Percentiles rank a stretch among this genome's conserved stretches.
These are phyloP conservation scores for Gymnothorax reevesii DNA, from an alignment of 2,797 vertebrate species.

Conservation along the genomic window DNA sequence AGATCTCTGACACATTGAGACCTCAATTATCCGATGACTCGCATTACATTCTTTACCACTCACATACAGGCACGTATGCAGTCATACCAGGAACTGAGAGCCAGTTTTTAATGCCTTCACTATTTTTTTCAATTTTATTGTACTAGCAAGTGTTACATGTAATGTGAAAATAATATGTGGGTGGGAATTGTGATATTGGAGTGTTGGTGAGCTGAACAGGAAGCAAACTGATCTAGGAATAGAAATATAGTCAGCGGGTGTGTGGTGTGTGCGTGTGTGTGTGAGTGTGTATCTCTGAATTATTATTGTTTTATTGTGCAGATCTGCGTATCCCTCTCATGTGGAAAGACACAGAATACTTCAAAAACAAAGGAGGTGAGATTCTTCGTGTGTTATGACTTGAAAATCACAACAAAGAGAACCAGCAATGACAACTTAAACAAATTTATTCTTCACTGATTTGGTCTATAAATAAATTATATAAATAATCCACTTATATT, in stretches of 20 bases:
- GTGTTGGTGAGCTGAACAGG: not conserved
- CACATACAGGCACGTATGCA: not conserved
- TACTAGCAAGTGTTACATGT: not conserved
- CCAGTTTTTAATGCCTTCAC: not conserved
- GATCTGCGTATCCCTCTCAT: conserved; percentile 93
- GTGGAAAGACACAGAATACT: conserved; percentile 98
- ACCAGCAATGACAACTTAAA: too few species aligned
- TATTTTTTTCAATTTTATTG: not conserved
- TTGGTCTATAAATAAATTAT: too few species aligned
- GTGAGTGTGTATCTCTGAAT: not conserved
- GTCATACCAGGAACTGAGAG: not conserved
- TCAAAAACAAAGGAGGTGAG: conserved; percentile 94
- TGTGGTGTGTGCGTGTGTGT: not conserved
- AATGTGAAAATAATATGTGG: not conserved
- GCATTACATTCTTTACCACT: not conserved
- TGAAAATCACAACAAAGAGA: too few species aligned
- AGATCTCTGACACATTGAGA: not conserved
- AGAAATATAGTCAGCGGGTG: too few species aligned
- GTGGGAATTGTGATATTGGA: not conserved
- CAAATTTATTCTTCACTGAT: too few species aligned
- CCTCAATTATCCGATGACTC: not conserved
- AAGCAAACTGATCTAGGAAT: not conserved
- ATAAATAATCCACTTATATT: too few species aligned
- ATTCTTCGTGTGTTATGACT: too few species aligned
- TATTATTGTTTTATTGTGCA: conserved; percentile 54